Percentiles rank a stretch among this genome's conserved stretches.
Conservation (phyloP, 2,797 vertebrate species). For the Enteromius argenteus region DNA sequence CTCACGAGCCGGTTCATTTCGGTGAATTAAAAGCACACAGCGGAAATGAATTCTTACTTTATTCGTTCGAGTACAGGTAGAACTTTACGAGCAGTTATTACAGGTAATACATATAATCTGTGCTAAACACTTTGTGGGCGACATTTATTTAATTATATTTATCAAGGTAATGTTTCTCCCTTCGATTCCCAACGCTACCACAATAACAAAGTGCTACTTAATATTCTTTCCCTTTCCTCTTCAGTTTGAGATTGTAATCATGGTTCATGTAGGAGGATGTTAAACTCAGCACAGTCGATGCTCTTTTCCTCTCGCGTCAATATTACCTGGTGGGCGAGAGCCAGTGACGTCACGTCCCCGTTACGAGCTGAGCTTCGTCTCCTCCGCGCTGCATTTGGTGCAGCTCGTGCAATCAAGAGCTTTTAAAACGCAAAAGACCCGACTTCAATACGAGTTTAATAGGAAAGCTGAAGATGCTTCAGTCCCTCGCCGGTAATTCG, state of each 20-base stretch:
- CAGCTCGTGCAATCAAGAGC: neutral
- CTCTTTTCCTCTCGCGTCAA: neutral
- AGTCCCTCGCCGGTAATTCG: constrained; percentile 88
- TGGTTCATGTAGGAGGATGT: neutral
- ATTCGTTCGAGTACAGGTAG: neutral
- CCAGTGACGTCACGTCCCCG: constrained; percentile 69
- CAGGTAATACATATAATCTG: neutral
- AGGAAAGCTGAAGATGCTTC: constrained; percentile 82
- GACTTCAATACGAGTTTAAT: neutral
- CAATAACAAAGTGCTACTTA: neutral
- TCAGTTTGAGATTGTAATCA: neutral
- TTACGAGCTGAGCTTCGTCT: constrained; percentile 39
- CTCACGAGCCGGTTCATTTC: neutral
- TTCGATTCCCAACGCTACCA: neutral
- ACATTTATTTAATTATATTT: too few species aligned
- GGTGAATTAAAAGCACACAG: neutral
- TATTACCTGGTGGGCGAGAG: constrained; percentile 59
- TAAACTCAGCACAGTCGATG: neutral
- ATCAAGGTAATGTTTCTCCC: neutral
- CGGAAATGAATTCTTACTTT: neutral
- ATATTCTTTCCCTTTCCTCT: too few species aligned
- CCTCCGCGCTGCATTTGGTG: neutral
- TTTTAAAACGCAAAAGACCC: neutral
- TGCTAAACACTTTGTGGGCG: neutral
- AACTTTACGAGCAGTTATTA: neutral